phyloP scores from a whole-genome alignment of 2,888 invertebrate species.

The Ctena decussata region DNA sequence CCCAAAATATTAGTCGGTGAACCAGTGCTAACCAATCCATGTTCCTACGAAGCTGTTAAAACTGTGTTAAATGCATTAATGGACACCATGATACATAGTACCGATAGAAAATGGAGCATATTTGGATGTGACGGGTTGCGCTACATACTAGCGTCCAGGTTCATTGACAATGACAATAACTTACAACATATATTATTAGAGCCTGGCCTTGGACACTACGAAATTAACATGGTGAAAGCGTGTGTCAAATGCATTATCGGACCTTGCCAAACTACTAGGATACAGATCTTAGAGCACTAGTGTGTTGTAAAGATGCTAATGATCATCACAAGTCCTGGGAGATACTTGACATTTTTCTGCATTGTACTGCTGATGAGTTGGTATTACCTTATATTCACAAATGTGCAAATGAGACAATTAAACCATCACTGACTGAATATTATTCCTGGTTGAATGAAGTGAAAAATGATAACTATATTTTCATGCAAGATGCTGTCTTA shows the following conservation, averaged over 20 bases:
- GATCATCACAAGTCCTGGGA: constrained; percentile 23
- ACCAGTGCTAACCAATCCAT: background rate
- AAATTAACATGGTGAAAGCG: constrained; percentile 15
- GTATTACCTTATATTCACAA: background rate
- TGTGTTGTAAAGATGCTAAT: constrained; percentile 5
- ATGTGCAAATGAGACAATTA: background rate
- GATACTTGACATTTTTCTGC: background rate
- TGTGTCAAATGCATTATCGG: constrained; percentile 3
- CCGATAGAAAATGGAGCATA: background rate
- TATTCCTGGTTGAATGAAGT: background rate
- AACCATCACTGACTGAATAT: background rate
- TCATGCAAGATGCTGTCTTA: constrained; percentile 24
- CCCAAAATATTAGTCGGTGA: background rate
- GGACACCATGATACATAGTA: background rate
- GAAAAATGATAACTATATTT: constrained; percentile 27
- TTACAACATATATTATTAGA: background rate
- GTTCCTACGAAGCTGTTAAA: constrained; percentile 14
- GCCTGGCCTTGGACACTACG: constrained; percentile 24
- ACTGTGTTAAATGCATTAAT: background rate
- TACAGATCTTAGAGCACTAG: background rate
- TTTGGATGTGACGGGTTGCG: constrained; percentile 18
- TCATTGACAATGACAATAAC: background rate
- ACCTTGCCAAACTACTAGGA: constrained; percentile 19
- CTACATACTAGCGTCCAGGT: background rate
- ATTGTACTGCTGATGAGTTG: constrained; percentile 5